phyloP scores from a whole-genome alignment of 1,140 invertebrate species.

The Mya arenaria region DNA sequence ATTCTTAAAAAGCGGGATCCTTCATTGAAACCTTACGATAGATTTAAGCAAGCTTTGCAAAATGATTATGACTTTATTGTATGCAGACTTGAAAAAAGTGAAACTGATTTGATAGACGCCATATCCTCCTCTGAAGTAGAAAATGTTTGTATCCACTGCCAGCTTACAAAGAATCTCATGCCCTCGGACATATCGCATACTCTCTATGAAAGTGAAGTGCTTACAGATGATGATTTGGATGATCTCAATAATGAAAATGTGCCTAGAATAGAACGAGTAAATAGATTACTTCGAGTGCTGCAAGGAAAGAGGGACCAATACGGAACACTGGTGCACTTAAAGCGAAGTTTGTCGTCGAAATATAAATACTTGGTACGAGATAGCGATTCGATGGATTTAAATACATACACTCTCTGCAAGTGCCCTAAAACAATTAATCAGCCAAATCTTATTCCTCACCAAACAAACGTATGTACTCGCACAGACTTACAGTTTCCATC shows the following conservation, averaged over 20 bases:
- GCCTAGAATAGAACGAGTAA: background rate
- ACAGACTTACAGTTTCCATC: too few relatives aligned
- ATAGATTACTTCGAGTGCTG: background rate
- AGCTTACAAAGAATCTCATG: slow-evolving; percentile 7
- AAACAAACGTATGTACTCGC: too few relatives aligned
- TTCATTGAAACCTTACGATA: background rate
- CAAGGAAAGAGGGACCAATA: background rate
- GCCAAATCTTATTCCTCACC: too few relatives aligned
- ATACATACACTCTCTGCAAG: background rate
- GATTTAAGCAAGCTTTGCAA: background rate
- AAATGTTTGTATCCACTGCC: slow-evolving; percentile 1
- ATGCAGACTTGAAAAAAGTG: background rate
- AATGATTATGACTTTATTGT: slow-evolving; percentile 21
- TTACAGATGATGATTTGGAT: slow-evolving; percentile 31
- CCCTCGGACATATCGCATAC: slow-evolving; percentile 24
- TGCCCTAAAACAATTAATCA: too few relatives aligned
- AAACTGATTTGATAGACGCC: background rate
- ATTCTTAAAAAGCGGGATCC: slow-evolving; percentile 6
- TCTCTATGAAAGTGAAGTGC: slow-evolving; percentile 25
- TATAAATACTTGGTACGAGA: slow-evolving; percentile 13
- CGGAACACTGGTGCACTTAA: background rate
- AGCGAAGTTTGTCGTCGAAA: background rate
- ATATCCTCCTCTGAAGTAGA: background rate
- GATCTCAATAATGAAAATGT: background rate
- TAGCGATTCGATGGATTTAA: background rate